Evolutionary conservation across 2,113 vertebrate genomes (phyloP).

Genomic region (Chionis minor): DNA sequence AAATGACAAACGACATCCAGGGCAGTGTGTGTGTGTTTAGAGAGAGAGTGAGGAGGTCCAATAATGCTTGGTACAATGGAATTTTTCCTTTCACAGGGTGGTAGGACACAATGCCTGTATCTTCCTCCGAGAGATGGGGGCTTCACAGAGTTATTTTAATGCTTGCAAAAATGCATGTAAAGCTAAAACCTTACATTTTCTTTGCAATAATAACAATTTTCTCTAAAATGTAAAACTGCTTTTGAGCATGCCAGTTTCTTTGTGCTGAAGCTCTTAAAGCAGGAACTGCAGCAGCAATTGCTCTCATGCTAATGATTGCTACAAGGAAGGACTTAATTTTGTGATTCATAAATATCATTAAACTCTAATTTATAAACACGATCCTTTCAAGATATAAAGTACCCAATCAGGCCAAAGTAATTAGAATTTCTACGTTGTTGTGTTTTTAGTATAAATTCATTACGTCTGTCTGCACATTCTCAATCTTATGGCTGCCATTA

Average conservation of each 20-base stretch:
- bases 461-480: not conserved
- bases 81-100: not conserved
- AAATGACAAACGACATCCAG: not conserved
- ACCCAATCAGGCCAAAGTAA: conserved; percentile 5
- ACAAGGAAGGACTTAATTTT: not conserved
- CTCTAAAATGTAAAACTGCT: not conserved
- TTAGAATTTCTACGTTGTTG: not conserved
- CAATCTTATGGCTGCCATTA: not conserved
- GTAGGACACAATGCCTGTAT: not conserved
- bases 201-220: not conserved
- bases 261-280: not conserved
- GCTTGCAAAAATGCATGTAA: not conserved
- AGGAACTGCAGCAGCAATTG: not conserved
- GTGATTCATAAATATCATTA: not conserved
- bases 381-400: not conserved
- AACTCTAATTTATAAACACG: not conserved
- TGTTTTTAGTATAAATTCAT: not conserved
- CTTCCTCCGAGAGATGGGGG: not conserved
- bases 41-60: not conserved
- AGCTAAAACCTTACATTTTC: not conserved
- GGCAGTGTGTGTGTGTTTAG: not conserved
- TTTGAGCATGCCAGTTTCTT: not conserved
- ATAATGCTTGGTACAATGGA: not conserved
- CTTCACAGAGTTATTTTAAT: not conserved
- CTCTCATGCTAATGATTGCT: not conserved